Conservation (phyloP, 2,113 vertebrate species). For the Coregonus clupeaformis region DNA sequence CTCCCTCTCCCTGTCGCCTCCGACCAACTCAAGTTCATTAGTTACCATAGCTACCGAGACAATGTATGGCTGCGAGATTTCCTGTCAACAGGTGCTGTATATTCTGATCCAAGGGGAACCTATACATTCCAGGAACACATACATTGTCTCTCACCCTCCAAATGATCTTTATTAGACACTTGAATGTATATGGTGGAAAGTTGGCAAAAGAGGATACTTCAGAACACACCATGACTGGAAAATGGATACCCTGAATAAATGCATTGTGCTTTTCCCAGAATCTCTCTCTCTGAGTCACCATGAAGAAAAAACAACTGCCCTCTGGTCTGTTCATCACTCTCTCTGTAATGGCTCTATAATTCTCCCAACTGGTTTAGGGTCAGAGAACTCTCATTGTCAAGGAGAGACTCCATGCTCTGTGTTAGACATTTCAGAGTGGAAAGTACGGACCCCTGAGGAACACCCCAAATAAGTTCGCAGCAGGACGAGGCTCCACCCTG, state of each 20-base stretch:
- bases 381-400: conserved; percentile 33
- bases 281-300: conserved; percentile 37
- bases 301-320: conserved; percentile 36
- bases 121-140: conserved; percentile 30
- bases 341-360: not conserved
- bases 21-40: too few relatives aligned
- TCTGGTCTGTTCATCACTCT: conserved; percentile 34
- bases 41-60: not conserved
- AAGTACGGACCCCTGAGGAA: conserved; percentile 46
- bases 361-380: conserved; percentile 25
- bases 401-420: conserved; percentile 8
- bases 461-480: conserved; percentile 46
- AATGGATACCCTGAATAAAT: conserved; percentile 37
- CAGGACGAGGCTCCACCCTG: conserved; percentile 34
- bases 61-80: conserved; percentile 35
- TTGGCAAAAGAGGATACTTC: conserved; percentile 45
- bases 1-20: conserved; percentile 20
- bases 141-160: conserved; percentile 36
- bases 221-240: conserved; percentile 46
- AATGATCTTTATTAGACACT: conserved; percentile 24
- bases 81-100: conserved; percentile 31
- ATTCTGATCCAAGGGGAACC: conserved; percentile 42
- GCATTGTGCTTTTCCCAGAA: conserved; percentile 47
- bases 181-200: conserved; percentile 42
- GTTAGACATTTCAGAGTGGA: conserved; percentile 42